Evolutionary conservation across 2,888 invertebrate species (phyloP), one percentile per base, ranked within the genome.

Genomic region (Phragmatobia fuliginosa): DNA sequence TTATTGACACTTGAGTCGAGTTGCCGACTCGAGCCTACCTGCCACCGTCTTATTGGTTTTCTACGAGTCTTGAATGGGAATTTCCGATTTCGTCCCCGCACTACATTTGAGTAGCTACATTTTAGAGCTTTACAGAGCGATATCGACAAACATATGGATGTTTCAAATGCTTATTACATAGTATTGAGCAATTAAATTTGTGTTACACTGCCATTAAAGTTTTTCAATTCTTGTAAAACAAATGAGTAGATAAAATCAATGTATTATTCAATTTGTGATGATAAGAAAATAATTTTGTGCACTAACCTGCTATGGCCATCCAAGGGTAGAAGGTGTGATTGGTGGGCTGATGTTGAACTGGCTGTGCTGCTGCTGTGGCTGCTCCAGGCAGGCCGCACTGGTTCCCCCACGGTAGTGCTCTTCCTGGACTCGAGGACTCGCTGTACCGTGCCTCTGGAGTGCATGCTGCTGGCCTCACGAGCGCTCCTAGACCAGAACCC

Each of bases 281-380:
- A 68, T 75, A 71, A 63, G 72, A 72, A 49, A 61, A 63, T 70
- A 49, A 67, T 64, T 62, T 62, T 72, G 60, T 62, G 70, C 49
- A 96, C 98, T 97, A 95, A 98, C 99, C 99, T 98, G 98, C 98
- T 96, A 99, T 98, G 95, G 98, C 98, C 99, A 99, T 99, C 99
- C 99, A 99, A 86, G 99, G 99, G 96, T 99, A 99, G 96, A 99
- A 99, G 90, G 98, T 98, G 96, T 98, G 98, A 95, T 97, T 98
- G 95, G 96, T 97, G 93, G 97, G 96, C 95, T 98, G 98, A 95
- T 98, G 98, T 94, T 98, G 98, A 83, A 98, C 97, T 90, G 97
- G 98, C 85, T 98, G 97, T 66, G 97, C 97, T 83, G 97, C 97
- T 88, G 97, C 96, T 80, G 97, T 97, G 78, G 97, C 97, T 79